These are phyloP conservation scores for Periparus ater DNA, from an alignment of 2,797 vertebrate species.

Conservation along the genomic window DNA sequence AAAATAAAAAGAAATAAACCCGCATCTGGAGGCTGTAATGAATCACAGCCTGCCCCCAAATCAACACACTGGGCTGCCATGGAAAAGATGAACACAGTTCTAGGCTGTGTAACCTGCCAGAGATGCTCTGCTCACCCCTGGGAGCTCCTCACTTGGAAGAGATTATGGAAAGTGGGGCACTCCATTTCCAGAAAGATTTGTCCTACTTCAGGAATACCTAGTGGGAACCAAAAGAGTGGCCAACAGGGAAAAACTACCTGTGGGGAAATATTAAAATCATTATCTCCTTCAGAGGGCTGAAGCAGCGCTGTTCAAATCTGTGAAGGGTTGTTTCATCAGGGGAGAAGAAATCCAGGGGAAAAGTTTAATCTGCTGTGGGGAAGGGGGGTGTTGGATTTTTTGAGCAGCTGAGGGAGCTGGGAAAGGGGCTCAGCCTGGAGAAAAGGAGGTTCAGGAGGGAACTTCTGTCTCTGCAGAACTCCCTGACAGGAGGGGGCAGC, in stretches of 20 bases:
- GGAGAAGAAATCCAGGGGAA: not conserved
- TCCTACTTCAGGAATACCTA: not conserved
- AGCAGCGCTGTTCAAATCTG: not conserved
- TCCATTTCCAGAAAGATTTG: not conserved
- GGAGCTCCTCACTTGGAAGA: not conserved
- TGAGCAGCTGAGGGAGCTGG: not conserved
- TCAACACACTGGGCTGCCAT: not conserved
- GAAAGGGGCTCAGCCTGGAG: not conserved
- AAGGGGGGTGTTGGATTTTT: not conserved
- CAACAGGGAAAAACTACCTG: not conserved
- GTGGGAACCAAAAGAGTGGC: not conserved
- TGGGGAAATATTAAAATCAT: not conserved
- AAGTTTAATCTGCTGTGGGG: not conserved
- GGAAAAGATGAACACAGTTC: not conserved
- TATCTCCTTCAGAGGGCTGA: not conserved
- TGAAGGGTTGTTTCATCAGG: not conserved
- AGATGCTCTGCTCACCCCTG: not conserved
- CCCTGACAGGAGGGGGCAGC: not conserved
- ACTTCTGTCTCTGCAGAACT: not conserved
- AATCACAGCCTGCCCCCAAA: not conserved
- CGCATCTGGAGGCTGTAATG: not conserved
- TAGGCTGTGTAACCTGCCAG: not conserved
- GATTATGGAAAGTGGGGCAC: conserved; percentile 7
- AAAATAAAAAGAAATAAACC: fast-evolving
- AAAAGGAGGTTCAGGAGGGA: not conserved